These are phyloP conservation scores for Drymodes brunneopygia DNA, from an alignment of 2,113 vertebrate species.

Conservation along the genomic window DNA sequence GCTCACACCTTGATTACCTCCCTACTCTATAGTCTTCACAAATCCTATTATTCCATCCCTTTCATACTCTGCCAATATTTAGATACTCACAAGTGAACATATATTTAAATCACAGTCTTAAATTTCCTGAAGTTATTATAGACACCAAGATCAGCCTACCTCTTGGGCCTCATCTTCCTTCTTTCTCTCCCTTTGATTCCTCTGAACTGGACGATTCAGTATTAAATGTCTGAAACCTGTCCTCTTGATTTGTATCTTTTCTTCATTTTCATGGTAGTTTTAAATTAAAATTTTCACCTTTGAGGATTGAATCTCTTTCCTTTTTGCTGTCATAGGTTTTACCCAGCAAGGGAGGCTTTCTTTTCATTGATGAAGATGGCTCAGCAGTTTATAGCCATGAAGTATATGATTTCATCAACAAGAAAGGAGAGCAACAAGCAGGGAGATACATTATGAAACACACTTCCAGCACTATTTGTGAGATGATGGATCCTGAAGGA, in stretches of 20 bases:
- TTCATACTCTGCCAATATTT: neutral
- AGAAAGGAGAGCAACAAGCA: constrained; percentile 43
- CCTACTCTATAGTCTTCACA: neutral
- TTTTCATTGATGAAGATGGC: constrained; percentile 80
- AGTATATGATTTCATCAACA: neutral
- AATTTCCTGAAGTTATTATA: neutral
- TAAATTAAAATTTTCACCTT: neutral
- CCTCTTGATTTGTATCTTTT: neutral
- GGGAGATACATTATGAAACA: constrained; percentile 86
- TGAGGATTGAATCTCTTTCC: neutral
- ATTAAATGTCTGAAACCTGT: neutral
- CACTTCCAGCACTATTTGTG: constrained; percentile 73
- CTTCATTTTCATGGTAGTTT: neutral
- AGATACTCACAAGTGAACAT: neutral
- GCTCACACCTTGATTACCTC: neutral
- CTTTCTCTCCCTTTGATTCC: neutral
- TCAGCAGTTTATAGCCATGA: constrained; percentile 78
- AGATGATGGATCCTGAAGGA: constrained; percentile 80
- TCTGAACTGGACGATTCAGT: neutral
- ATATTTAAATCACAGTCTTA: neutral
- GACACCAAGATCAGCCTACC: neutral
- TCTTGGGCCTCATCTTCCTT: neutral
- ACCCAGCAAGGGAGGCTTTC: constrained; percentile 73
- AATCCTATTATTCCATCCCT: neutral
- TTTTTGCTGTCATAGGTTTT: constrained; percentile 63